Evolutionary conservation across 2,888 invertebrate species (phyloP).

Genomic region (Crocallis elinguaria): DNA sequence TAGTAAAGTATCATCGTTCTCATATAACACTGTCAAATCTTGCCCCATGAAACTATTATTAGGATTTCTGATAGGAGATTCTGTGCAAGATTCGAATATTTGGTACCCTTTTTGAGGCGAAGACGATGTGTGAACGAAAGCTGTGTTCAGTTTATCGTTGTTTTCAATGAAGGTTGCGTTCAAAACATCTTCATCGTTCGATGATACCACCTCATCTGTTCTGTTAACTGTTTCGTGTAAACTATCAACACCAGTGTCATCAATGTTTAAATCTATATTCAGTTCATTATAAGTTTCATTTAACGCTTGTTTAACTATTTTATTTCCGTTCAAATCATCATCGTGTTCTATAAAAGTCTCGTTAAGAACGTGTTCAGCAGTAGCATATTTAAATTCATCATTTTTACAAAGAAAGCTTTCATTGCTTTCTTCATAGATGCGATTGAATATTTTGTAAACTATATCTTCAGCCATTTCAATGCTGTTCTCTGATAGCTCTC

Average conservation of each 20-base stretch:
- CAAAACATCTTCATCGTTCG: background rate
- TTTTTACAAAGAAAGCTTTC: background rate
- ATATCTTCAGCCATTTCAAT: conserved; percentile 33
- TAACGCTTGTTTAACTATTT: background rate
- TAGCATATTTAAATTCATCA: too few relatives aligned
- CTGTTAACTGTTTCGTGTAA: conserved; percentile 22
- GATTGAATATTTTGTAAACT: conserved; percentile 39
- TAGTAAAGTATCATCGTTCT: conserved; percentile 55
- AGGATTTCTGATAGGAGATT: conserved; percentile 57
- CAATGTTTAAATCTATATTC: too few relatives aligned
- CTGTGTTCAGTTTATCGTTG: conserved; percentile 59
- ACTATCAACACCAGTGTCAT: background rate
- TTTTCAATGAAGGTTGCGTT: conserved; percentile 2
- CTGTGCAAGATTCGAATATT: conserved; percentile 58
- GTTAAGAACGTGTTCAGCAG: background rate
- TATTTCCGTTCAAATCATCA: background rate
- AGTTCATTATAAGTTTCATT: conserved; percentile 2
- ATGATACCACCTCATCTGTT: background rate
- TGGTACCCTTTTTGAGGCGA: conserved; percentile 51
- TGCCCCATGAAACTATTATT: conserved; percentile 19
- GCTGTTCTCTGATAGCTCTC: conserved; percentile 27
- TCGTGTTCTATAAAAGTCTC: background rate
- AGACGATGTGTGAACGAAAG: conserved; percentile 62
- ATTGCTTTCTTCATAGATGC: background rate
- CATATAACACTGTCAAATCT: conserved; percentile 53